Evolutionary conservation across 1,140 invertebrate genomes (phyloP).

Genomic region (Vanessa atalanta): DNA sequence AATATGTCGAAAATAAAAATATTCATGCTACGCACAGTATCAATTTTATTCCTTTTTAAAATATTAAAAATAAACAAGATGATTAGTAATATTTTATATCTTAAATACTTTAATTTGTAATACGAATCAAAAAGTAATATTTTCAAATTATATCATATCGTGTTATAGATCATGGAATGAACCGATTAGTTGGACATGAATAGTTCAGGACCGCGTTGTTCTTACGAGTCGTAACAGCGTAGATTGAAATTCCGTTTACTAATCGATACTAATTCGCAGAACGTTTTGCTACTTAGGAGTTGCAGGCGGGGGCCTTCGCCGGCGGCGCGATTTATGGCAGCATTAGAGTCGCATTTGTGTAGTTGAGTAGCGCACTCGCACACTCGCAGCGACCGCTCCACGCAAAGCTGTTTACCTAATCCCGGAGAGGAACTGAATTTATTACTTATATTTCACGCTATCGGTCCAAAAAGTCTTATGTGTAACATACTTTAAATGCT

Average conservation of each 20-base stretch:
- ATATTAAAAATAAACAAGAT: too few relatives aligned
- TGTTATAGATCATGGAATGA: background rate
- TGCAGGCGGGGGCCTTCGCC: slow-evolving; percentile 46
- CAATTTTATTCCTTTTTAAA: too few relatives aligned
- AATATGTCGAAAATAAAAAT: too few relatives aligned
- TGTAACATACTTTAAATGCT: background rate
- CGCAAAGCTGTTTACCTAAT: slow-evolving; percentile 37
- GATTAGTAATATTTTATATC: too few relatives aligned
- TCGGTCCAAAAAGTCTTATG: slow-evolving; percentile 11
- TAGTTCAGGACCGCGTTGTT: background rate
- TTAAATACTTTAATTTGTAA: too few relatives aligned
- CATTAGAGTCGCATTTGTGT: slow-evolving; percentile 74
- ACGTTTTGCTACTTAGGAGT: slow-evolving; percentile 52
- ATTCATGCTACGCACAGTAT: too few relatives aligned
- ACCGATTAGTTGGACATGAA: background rate
- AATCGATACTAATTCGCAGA: slow-evolving; percentile 70
- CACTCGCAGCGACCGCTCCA: slow-evolving; percentile 36
- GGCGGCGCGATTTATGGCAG: slow-evolving; percentile 62
- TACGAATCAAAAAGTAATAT: too few relatives aligned
- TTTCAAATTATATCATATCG: too few relatives aligned
- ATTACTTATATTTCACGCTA: slow-evolving; percentile 32
- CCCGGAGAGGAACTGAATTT: slow-evolving; percentile 34
- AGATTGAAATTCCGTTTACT: slow-evolving; percentile 58
- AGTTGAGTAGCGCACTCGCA: slow-evolving; percentile 34
- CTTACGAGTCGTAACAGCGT: slow-evolving; percentile 33